Conservation (phyloP, 2,113 vertebrate genomes). For the Amia ocellicauda region DNA sequence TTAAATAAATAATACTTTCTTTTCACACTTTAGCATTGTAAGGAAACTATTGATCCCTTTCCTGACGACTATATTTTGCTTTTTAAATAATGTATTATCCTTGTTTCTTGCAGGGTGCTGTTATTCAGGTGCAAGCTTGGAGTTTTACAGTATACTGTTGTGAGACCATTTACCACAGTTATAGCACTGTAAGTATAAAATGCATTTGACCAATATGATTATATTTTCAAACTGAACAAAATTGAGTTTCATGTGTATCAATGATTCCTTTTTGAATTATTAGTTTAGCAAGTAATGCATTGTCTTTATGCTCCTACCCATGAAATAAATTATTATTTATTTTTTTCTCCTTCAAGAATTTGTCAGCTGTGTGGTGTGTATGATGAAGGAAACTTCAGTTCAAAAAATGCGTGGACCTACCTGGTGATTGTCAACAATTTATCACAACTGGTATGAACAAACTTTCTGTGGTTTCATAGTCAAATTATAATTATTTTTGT, state of each 20-base stretch:
- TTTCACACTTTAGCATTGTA: too few relatives aligned
- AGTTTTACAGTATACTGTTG: conserved; percentile 93
- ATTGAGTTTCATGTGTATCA: too few relatives aligned
- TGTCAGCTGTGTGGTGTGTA: conserved; percentile 86
- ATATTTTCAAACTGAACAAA: too few relatives aligned
- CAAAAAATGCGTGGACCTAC: conserved; percentile 96
- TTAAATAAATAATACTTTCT: too few relatives aligned
- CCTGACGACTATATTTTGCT: too few relatives aligned
- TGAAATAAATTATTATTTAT: too few relatives aligned
- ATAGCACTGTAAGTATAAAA: conserved; percentile 86
- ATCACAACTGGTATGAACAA: conserved; percentile 93
- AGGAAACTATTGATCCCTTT: too few relatives aligned
- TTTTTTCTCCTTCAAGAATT: conserved; percentile 63
- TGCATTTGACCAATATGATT: too few relatives aligned
- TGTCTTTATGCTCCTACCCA: too few relatives aligned
- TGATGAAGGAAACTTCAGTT: conserved; percentile 94
- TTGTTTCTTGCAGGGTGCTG: conserved; percentile 75
- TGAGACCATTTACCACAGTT: conserved; percentile 90
- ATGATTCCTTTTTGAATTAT: not conserved
- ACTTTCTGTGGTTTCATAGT: too few relatives aligned
- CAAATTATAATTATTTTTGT: too few relatives aligned
- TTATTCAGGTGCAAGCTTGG: conserved; percentile 92
- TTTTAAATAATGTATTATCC: conserved; percentile 6
- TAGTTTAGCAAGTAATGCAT: not conserved
- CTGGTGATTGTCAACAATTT: conserved; percentile 95